A percentile compares a stretch with the other conserved stretches of the same genome.
phyloP scores from a whole-genome alignment of 2,113 vertebrate genomes.

The Aptenodytes forsteri region DNA sequence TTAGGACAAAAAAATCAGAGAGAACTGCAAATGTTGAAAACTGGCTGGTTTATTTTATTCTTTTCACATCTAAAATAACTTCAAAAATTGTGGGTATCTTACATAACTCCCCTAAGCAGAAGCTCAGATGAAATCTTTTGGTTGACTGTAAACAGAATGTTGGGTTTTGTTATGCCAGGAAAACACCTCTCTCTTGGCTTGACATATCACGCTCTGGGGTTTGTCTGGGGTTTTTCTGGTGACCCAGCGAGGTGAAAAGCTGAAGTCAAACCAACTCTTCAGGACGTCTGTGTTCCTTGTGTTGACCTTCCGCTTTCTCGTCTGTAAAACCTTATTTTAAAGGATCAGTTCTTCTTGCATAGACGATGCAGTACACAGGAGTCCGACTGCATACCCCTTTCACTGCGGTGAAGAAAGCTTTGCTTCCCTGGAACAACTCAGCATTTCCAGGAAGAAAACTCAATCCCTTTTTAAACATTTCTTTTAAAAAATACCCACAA shows the following conservation, averaged over 20 bases:
- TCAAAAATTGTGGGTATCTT: neutral
- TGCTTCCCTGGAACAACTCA: neutral
- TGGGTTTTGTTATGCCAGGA: neutral
- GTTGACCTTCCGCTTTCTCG: accelerated
- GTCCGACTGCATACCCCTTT: neutral
- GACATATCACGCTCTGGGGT: neutral
- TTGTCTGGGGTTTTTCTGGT: neutral
- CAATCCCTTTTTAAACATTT: neutral
- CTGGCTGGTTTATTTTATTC: neutral
- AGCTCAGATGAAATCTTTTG: neutral
- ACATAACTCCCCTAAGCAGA: neutral
- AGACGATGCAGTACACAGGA: neutral
- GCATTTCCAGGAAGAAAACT: neutral
- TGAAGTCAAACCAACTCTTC: neutral
- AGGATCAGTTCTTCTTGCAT: neutral
- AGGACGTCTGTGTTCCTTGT: accelerated
- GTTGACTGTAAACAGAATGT: neutral
- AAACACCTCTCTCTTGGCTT: neutral
- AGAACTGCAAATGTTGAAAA: neutral
- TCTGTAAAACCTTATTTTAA: neutral
- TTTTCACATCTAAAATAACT: neutral
- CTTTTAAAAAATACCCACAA: neutral
- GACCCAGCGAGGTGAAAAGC: neutral
- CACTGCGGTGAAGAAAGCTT: neutral
- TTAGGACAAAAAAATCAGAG: neutral